Conservation (phyloP, 2,797 vertebrate species). For the Pampus argenteus region DNA sequence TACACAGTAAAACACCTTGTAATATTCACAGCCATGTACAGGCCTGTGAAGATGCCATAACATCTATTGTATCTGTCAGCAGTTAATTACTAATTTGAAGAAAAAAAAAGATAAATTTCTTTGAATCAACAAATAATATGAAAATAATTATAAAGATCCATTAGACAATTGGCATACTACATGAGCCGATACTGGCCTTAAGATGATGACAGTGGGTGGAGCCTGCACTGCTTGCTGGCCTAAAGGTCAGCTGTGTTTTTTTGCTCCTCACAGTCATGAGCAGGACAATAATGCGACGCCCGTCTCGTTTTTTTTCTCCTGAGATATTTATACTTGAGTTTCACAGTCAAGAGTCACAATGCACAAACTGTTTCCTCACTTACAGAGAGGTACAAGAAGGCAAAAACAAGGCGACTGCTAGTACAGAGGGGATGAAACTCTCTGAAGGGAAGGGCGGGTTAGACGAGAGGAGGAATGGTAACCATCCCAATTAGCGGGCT, state of each 20-base stretch:
- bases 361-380: slow-evolving; percentile 37
- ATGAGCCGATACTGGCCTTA: neutral
- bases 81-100: neutral
- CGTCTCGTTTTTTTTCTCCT: slow-evolving; percentile 33
- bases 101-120: too few species aligned
- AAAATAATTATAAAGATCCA: neutral
- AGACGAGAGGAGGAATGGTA: slow-evolving; percentile 64
- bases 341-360: slow-evolving; percentile 35
- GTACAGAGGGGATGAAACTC: slow-evolving; percentile 54
- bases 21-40: neutral
- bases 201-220: neutral
- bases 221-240: neutral
- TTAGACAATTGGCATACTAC: neutral
- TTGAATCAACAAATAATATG: neutral
- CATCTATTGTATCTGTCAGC: neutral
- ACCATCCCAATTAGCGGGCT: slow-evolving; percentile 79
- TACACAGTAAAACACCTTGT: neutral
- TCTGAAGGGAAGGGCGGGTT: slow-evolving; percentile 52
- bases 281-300: slow-evolving; percentile 2
- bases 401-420: slow-evolving; percentile 57
- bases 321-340: slow-evolving; percentile 47
- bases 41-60: neutral
- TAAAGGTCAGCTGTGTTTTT: slow-evolving; percentile 12
- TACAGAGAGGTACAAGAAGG: slow-evolving; percentile 46
- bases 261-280: too few species aligned